phyloP scores from a whole-genome alignment of 2,797 vertebrate species.

The Gouania willdenowi region DNA sequence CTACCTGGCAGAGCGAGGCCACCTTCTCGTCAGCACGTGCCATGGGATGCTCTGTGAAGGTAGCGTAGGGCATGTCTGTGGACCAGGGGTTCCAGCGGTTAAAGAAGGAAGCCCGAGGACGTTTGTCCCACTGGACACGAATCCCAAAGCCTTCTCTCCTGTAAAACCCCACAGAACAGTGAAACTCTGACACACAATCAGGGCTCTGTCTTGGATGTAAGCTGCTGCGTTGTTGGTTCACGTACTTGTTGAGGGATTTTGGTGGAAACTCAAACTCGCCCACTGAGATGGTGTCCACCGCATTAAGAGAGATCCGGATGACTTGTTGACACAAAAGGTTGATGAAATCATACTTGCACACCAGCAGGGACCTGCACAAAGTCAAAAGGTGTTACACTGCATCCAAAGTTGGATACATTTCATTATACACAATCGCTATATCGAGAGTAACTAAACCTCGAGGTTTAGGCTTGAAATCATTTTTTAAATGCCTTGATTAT shows the following conservation, averaged over 20 bases:
- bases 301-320: constrained; percentile 81
- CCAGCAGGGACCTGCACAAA: constrained; percentile 80
- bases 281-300: constrained; percentile 89
- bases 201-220: too few species aligned
- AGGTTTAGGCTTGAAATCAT: too few species aligned
- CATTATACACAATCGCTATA: too few species aligned
- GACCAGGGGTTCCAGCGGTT: constrained; percentile 98
- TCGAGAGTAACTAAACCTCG: too few species aligned
- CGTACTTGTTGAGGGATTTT: constrained; percentile 93
- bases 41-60: constrained; percentile 93
- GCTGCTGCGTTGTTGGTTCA: too few species aligned
- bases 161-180: background rate
- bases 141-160: constrained; percentile 90
- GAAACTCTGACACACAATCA: background rate
- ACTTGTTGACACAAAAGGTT: constrained; percentile 92
- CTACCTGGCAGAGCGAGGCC: constrained; percentile 88
- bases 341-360: constrained; percentile 98
- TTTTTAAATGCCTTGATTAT: too few species aligned
- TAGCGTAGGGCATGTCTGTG: constrained; percentile 87
- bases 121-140: constrained; percentile 94
- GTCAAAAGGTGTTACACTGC: background rate
- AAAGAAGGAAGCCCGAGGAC: constrained; percentile 85
- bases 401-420: background rate
- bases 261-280: constrained; percentile 93
- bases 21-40: constrained; percentile 88